Evolutionary conservation across 1,140 invertebrate genomes (phyloP).

Genomic region (Zaprionus davidi): DNA sequence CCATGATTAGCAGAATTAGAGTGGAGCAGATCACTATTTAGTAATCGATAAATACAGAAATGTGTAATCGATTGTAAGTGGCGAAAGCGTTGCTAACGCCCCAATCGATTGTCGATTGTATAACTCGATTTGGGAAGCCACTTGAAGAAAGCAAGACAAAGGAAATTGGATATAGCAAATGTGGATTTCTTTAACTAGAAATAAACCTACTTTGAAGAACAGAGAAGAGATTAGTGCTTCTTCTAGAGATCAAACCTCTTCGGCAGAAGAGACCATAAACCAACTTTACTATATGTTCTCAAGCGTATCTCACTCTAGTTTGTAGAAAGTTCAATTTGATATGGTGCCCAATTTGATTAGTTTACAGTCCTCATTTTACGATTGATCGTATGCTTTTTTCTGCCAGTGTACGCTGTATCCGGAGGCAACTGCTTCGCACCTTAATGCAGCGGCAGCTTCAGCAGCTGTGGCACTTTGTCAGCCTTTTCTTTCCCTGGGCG

Average conservation of each 20-base stretch:
- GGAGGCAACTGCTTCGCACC: constrained; percentile 60
- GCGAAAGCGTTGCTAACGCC: constrained; percentile 54
- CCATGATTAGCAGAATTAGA: constrained; percentile 47
- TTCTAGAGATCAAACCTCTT: no score
- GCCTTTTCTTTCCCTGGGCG: neutral
- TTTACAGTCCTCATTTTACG: no score
- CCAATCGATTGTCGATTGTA: constrained; percentile 16
- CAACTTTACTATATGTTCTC: neutral
- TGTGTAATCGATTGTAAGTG: constrained; percentile 27
- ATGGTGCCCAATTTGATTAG: neutral
- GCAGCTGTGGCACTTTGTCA: constrained; percentile 2
- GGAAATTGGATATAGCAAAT: neutral
- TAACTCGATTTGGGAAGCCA: neutral
- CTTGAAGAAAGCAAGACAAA: neutral
- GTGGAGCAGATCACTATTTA: constrained; percentile 20
- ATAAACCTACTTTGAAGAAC: neutral
- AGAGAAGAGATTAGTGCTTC: no score
- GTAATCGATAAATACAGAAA: constrained; percentile 40
- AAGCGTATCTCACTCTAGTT: neutral
- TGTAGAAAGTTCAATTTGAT: neutral
- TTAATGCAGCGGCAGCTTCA: constrained; percentile 33
- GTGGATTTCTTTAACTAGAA: neutral
- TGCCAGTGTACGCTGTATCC: constrained; percentile 14
- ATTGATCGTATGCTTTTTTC: neutral
- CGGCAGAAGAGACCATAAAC: no score